Evolutionary conservation across 2,888 invertebrate genomes (phyloP).

Genomic region (Drosophila maculinotata): DNA sequence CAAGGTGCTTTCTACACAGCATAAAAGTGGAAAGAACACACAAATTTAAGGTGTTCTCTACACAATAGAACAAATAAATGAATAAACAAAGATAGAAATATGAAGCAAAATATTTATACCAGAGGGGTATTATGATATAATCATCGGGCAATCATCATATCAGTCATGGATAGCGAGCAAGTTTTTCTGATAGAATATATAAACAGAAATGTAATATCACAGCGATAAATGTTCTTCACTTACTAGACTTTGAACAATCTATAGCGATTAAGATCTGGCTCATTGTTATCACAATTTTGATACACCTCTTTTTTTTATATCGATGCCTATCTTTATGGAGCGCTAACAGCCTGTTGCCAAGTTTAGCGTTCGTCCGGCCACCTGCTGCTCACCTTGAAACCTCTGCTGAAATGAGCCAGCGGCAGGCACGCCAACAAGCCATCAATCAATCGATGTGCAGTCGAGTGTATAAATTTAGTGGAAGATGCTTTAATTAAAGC

Average conservation of each 20-base stretch:
- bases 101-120: too few relatives aligned
- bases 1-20: conserved; percentile 20
- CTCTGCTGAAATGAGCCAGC: background rate
- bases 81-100: background rate
- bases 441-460: conserved; percentile 55
- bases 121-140: too few relatives aligned
- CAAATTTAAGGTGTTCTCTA: too few relatives aligned
- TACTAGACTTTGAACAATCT: background rate
- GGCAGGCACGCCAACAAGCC: conserved; percentile 24
- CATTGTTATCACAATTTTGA: background rate
- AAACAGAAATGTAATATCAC: background rate
- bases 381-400: conserved; percentile 39
- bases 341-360: conserved; percentile 42
- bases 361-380: conserved; percentile 3
- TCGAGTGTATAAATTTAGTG: conserved; percentile 27
- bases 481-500: conserved; percentile 61
- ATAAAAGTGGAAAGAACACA: background rate
- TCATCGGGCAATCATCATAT: too few relatives aligned
- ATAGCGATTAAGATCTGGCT: background rate
- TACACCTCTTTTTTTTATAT: background rate
- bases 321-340: conserved; percentile 48
- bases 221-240: background rate
- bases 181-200: too few relatives aligned
- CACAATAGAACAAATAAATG: background rate
- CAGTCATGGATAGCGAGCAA: too few relatives aligned